Conservation (phyloP, 2,888 invertebrate genomes). For the Aplocera efformata region DNA sequence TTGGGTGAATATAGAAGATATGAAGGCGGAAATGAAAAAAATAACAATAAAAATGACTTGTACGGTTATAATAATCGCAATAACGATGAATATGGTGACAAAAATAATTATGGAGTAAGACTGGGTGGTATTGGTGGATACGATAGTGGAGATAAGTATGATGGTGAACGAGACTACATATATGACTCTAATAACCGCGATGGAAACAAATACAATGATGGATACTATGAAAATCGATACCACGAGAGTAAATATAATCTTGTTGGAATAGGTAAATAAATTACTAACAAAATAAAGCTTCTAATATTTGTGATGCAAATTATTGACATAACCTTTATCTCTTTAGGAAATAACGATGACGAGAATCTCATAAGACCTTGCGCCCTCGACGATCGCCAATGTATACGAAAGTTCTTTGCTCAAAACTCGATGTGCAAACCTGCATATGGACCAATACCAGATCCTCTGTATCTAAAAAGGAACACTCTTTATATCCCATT, state of each 20-base stretch:
- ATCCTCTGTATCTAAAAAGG: slow-evolving; percentile 6
- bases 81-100: not conserved
- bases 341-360: slow-evolving; percentile 5
- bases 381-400: slow-evolving; percentile 10
- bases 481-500: not conserved
- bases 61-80: not conserved
- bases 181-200: slow-evolving; percentile 5
- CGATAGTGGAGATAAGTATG: not conserved
- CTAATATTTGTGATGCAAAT: not conserved
- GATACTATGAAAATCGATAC: not conserved
- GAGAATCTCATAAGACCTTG: slow-evolving; percentile 14
- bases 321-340: too few species aligned
- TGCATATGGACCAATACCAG: slow-evolving; percentile 8
- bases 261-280: slow-evolving; percentile 14
- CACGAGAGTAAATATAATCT: too few species aligned
- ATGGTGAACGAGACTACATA: slow-evolving; percentile 1
- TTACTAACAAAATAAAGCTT: too few species aligned
- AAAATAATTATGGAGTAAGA: too few species aligned
- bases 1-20: not conserved
- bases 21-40: not conserved
- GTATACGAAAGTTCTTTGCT: slow-evolving; percentile 14
- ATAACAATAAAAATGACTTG: not conserved
- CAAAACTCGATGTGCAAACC: slow-evolving; percentile 9
- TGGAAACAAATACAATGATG: slow-evolving; percentile 9
- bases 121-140: too few species aligned